Evolutionary conservation across 2,888 invertebrate species (phyloP), one percentile per base, ranked within the genome.

Genomic region (Apotomis capreana): DNA sequence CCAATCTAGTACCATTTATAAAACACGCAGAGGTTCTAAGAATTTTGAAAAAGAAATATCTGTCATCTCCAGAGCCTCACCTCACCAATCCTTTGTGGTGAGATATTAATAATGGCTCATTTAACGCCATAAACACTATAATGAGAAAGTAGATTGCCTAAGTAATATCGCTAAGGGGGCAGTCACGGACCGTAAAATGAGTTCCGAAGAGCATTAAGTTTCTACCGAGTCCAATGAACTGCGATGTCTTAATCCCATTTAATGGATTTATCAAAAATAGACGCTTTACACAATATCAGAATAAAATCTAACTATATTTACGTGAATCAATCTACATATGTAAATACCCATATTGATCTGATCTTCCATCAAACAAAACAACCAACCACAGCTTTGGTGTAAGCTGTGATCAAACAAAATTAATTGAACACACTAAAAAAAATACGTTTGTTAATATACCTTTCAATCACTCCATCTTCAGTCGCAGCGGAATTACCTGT

Each of bases 121-220:
- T 83, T 82, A 78, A 80, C 78, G 81, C 77, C 68, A 74, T 78
- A 82, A 80, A 80, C 76, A 77, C 75, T 77, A 82, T 81, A 81
- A 83, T 82, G 84, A 78, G 82, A 86, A 86, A 86, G 83, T 83
- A 77, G 80, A 82, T 83, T 79, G 79, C 79, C 77, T 77, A 79
- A 77, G 76, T 79, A 78, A 81, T 79, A 78, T 77, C 76, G 62
- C 59, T 62, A 70, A 75, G 58, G 68, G 75, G 77, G 73, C 76
- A 75, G 78, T 78, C 74, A 72, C 78, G 74, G 76, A 84, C 81
- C 88, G 87, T 82, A 83, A 88, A 85, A 85, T 84, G 76, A 81
- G 79, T 79, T 80, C 70, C 65, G 71, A 70, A 61, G 71, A 71
- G 65, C 58, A 69, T 69, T 54, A 55, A 65, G 60, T 69, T 73